Percentiles rank a stretch among this genome's conserved stretches.
phyloP scores from a whole-genome alignment of 1,140 invertebrate genomes.

The Hyposmocoma kahamanoa region DNA sequence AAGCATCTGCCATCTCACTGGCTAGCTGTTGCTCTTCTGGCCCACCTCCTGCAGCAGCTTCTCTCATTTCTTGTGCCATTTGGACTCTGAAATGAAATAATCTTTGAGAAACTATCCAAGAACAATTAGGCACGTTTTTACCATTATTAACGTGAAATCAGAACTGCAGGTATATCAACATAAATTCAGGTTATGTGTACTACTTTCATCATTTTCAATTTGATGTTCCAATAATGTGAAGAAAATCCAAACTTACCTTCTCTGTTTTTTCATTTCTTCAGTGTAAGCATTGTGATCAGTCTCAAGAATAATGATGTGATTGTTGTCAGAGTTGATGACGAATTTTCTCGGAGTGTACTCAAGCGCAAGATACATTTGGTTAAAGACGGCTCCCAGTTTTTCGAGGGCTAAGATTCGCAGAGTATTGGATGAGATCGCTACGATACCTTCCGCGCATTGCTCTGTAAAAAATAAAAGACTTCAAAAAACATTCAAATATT shows the following conservation, averaged over 20 bases:
- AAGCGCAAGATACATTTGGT: constrained; percentile 92
- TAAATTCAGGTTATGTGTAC: constrained; percentile 48
- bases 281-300: constrained; percentile 99
- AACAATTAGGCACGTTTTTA: constrained; percentile 1
- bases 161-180: constrained; percentile 56
- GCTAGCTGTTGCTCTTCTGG: constrained; percentile 96
- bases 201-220: constrained; percentile 51
- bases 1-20: constrained; percentile 96
- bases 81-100: constrained; percentile 71
- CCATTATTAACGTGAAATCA: constrained; percentile 32
- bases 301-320: constrained; percentile 94
- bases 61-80: constrained; percentile 95
- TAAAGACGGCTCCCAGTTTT: constrained; percentile 98
- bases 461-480: constrained; percentile 82
- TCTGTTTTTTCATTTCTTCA: constrained; percentile 95
- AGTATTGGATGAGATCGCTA: constrained; percentile 98
- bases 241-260: constrained; percentile 81
- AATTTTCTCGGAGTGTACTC: constrained; percentile 98
- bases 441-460: constrained; percentile 99
- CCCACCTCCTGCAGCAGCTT: constrained; percentile 85
- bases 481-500: too few species aligned
- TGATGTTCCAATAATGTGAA: background rate
- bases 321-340: constrained; percentile 94
- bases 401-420: constrained; percentile 97
- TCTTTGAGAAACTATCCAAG: too few species aligned